Conservation (phyloP, 2,888 invertebrate species). For the Caenorhabditis sp. region DNA sequence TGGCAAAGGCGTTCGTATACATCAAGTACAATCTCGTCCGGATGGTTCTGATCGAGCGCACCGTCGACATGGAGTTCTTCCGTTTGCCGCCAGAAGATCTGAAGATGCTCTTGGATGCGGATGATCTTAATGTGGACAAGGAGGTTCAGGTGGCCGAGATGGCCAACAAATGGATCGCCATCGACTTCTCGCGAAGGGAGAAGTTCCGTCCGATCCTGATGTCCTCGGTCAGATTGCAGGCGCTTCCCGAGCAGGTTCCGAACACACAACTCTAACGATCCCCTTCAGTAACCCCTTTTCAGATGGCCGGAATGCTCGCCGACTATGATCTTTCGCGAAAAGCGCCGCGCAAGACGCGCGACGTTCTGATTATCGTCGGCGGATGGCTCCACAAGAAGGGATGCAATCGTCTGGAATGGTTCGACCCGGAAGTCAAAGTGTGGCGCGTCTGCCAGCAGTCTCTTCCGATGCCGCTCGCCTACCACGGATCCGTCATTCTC, state of each 20-base stretch:
- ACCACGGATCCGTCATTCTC: slow-evolving; percentile 44
- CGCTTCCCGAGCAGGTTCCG: slow-evolving; percentile 3
- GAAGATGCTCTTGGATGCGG: slow-evolving; percentile 14
- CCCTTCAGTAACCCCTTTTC: not conserved
- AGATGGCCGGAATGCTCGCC: slow-evolving; percentile 6
- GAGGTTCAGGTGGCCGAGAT: slow-evolving; percentile 29
- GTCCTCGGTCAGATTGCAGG: slow-evolving; percentile 11
- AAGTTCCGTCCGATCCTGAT: slow-evolving; percentile 28
- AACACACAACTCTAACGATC: not conserved
- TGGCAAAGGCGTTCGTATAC: slow-evolving; percentile 19
- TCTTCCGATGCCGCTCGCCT: slow-evolving; percentile 36
- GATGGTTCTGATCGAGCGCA: slow-evolving; percentile 21
- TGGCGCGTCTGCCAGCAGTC: slow-evolving; percentile 34
- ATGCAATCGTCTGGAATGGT: slow-evolving; percentile 49
- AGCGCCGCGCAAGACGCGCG: slow-evolving; percentile 28
- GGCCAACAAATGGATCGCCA: slow-evolving; percentile 34
- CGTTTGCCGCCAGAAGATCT: slow-evolving; percentile 42
- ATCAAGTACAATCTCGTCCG: slow-evolving; percentile 44
- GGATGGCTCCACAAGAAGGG: slow-evolving; percentile 50
- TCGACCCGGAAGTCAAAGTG: slow-evolving; percentile 21
- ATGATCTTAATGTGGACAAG: slow-evolving; percentile 32
- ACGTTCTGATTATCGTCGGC: slow-evolving; percentile 36
- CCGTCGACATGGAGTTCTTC: slow-evolving; percentile 40
- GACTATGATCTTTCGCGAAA: slow-evolving; percentile 27
- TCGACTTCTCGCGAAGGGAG: slow-evolving; percentile 7